phyloP scores from a whole-genome alignment of 2,113 vertebrate genomes.

The Maccullochella peelii region DNA sequence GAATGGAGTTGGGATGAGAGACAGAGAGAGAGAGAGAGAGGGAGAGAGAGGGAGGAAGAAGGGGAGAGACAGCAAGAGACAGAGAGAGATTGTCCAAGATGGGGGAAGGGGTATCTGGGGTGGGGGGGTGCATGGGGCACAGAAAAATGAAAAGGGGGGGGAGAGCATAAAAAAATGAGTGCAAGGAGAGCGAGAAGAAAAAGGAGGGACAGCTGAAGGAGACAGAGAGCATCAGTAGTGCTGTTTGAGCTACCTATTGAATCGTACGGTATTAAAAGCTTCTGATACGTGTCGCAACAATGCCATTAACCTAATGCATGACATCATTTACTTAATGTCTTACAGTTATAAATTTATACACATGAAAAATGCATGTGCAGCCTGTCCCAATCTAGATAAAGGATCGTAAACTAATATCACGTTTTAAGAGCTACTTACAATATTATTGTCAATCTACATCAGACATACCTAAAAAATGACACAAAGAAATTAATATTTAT shows the following conservation, averaged over 20 bases:
- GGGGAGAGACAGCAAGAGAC: conserved; percentile 58
- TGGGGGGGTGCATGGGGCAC: conserved; percentile 25
- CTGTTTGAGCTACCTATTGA: conserved; percentile 62
- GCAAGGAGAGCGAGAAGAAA: conserved; percentile 49
- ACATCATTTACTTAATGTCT: conserved; percentile 77
- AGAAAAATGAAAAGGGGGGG: conserved; percentile 60
- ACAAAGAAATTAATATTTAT: conserved; percentile 65
- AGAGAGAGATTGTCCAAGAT: conserved; percentile 75
- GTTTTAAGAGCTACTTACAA: conserved; percentile 71
- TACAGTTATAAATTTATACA: conserved; percentile 63
- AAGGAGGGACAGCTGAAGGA: conserved; percentile 54
- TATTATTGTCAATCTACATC: conserved; percentile 65
- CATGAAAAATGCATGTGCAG: conserved; percentile 69
- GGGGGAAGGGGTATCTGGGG: conserved; percentile 62
- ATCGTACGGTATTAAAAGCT: conserved; percentile 60
- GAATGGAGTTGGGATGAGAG: conserved; percentile 72
- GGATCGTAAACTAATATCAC: conserved; percentile 73
- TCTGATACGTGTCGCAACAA: conserved; percentile 77
- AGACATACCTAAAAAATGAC: conserved; percentile 45
- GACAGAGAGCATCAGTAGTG: conserved; percentile 41
- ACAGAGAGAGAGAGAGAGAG: conserved; percentile 40
- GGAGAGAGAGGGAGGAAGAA: conserved; percentile 50
- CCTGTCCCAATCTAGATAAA: conserved; percentile 62
- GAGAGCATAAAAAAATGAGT: conserved; percentile 61
- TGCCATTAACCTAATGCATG: conserved; percentile 81